Percentiles rank a stretch among this genome's conserved stretches.
phyloP scores from a whole-genome alignment of 2,888 invertebrate species.

The Periphyllus acericola region DNA sequence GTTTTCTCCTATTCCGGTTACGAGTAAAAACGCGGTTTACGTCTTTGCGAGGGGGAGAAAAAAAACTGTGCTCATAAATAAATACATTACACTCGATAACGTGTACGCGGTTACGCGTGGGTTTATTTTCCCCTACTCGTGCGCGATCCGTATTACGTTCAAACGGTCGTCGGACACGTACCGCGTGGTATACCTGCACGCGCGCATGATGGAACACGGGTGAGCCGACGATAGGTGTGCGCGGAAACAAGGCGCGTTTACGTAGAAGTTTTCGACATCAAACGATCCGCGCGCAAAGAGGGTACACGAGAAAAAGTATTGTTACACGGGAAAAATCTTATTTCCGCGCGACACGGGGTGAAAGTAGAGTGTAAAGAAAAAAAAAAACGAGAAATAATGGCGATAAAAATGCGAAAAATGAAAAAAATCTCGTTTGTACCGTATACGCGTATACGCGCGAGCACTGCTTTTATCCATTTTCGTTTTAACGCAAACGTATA shows the following conservation, averaged over 20 bases:
- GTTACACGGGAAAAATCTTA: constrained; percentile 36
- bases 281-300: background rate
- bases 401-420: background rate
- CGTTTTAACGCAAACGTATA: background rate
- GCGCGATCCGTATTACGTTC: background rate
- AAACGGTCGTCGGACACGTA: too few species aligned
- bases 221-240: background rate
- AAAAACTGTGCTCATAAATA: background rate
- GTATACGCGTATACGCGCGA: background rate
- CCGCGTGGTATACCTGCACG: background rate
- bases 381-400: background rate
- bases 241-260: background rate
- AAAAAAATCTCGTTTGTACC: constrained; percentile 25
- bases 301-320: background rate
- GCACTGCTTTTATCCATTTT: background rate
- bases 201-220: background rate
- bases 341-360: constrained; percentile 4
- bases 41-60: background rate
- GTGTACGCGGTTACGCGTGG: background rate
- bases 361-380: too few species aligned
- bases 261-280: constrained; percentile 29
- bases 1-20: background rate
- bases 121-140: background rate
- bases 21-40: background rate
- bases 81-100: background rate